Evolutionary conservation across 2,797 vertebrate species (phyloP).

Genomic region (Mycteria americana): DNA sequence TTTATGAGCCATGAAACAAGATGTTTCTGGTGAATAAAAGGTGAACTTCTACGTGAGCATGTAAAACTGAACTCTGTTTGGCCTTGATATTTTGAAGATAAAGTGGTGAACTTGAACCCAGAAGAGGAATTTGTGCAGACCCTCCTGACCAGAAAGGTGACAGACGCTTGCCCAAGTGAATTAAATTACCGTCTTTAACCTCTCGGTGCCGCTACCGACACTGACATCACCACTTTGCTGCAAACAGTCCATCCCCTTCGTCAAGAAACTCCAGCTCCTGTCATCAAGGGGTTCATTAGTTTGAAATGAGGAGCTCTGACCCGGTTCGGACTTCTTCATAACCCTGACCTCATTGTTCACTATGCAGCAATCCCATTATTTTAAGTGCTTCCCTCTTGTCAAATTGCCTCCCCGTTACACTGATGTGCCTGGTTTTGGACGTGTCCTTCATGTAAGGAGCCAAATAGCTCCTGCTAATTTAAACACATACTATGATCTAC

Average conservation of each 20-base stretch:
- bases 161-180: not conserved
- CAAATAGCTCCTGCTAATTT: not conserved
- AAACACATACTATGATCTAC: not conserved
- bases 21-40: constrained; percentile 50
- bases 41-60: not conserved
- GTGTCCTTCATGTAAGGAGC: not conserved
- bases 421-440: not conserved
- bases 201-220: not conserved
- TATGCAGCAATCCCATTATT: not conserved
- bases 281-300: constrained; percentile 38
- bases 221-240: constrained; percentile 4
- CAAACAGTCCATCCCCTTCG: not conserved
- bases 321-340: not conserved
- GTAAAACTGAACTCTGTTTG: constrained; percentile 43
- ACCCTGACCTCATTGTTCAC: not conserved
- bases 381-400: constrained; percentile 26
- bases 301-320: constrained; percentile 38
- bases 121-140: not conserved
- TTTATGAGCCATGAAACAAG: constrained; percentile 63
- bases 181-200: constrained; percentile 43
- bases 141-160: not conserved
- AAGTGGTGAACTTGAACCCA: constrained; percentile 33
- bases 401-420: not conserved
- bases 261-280: not conserved
- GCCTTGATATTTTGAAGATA: constrained; percentile 17